These are phyloP conservation scores for Macrobrachium rosenbergii DNA, from an alignment of 1,140 invertebrate genomes.

Conservation along the genomic window DNA sequence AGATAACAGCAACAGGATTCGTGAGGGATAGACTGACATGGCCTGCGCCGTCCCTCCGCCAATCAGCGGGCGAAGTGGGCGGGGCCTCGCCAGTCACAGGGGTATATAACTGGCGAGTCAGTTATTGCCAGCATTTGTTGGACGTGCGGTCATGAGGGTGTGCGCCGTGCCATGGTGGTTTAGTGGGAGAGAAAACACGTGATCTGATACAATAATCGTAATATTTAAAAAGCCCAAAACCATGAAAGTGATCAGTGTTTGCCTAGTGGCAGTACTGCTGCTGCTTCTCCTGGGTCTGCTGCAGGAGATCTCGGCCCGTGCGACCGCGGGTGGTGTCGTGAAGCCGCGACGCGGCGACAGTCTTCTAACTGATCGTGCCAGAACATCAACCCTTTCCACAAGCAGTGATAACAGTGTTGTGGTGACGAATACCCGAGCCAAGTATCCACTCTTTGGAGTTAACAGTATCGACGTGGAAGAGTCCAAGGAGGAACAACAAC, in stretches of 20 bases:
- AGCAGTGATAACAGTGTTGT: too few relatives aligned
- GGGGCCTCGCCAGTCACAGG: neutral
- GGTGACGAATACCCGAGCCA: too few relatives aligned
- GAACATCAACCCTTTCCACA: too few relatives aligned
- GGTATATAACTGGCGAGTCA: slow-evolving; percentile 35
- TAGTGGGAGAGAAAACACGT: slow-evolving; percentile 59
- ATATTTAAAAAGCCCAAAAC: neutral
- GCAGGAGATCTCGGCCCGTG: slow-evolving; percentile 35
- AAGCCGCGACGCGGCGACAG: slow-evolving; percentile 14
- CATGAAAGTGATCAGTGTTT: slow-evolving; percentile 57
- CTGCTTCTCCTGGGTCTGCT: slow-evolving; percentile 41
- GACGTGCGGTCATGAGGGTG: slow-evolving; percentile 54
- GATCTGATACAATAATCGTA: slow-evolving; percentile 36
- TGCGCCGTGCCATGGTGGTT: slow-evolving; percentile 45
- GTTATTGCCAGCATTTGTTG: slow-evolving; percentile 43
- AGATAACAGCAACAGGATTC: neutral
- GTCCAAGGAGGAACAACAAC: neutral
- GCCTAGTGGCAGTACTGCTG: slow-evolving; percentile 42
- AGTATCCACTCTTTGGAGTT: too few relatives aligned
- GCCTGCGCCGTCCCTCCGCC: slow-evolving; percentile 29
- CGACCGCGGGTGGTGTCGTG: slow-evolving; percentile 20
- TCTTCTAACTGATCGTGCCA: neutral
- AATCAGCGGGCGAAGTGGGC: slow-evolving; percentile 3
- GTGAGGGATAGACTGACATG: neutral
- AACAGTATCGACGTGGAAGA: too few relatives aligned